phyloP scores from a whole-genome alignment of 1,140 invertebrate species.

The Teleogryllus occipitalis region DNA sequence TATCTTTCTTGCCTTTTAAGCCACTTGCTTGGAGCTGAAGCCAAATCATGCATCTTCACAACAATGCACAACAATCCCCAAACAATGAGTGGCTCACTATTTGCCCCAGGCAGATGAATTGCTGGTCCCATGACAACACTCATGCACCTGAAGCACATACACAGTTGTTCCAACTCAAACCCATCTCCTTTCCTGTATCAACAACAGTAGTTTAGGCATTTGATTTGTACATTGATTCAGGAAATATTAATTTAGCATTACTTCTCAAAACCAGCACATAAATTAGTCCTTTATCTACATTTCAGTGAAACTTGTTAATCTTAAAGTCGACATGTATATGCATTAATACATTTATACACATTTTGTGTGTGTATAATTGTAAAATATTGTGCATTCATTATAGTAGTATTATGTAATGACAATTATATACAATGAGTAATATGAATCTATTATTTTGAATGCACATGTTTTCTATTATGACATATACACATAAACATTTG shows the following conservation, averaged over 20 bases:
- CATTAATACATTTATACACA: background rate
- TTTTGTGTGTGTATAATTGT: background rate
- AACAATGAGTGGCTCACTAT: background rate
- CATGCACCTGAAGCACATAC: no score
- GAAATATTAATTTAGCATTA: background rate
- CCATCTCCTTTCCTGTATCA: background rate
- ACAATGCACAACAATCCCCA: background rate
- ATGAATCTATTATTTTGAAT: no score
- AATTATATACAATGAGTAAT: no score
- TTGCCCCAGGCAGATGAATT: background rate
- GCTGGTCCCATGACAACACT: background rate
- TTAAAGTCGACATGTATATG: background rate
- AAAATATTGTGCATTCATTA: background rate
- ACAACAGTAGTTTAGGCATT: background rate
- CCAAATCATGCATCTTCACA: background rate
- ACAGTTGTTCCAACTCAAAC: background rate
- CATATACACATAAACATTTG: no score
- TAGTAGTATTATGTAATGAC: no score
- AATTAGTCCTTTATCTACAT: background rate
- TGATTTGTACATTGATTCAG: background rate
- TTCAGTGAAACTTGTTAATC: background rate
- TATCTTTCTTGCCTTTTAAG: background rate
- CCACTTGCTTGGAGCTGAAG: background rate
- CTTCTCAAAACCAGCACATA: background rate
- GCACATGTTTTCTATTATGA: no score